Conservation (phyloP, 30 jellyfish, hydroid and myxozoan genomes). For the Chironex yamaguchii region DNA sequence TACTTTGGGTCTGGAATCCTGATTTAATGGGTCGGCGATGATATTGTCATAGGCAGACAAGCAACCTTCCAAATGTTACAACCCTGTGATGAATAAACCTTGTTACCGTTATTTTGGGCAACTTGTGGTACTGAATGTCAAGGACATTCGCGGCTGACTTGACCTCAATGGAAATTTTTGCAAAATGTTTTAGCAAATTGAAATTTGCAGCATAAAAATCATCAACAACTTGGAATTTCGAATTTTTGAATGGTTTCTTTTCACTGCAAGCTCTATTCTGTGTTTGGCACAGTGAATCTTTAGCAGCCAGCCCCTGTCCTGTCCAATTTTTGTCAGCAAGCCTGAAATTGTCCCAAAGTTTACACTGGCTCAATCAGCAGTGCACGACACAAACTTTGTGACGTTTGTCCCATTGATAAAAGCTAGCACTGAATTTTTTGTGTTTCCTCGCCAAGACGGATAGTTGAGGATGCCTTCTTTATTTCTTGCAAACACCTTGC, state of each 20-base stretch:
- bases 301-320: constrained; percentile 72
- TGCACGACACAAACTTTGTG: constrained; percentile 47
- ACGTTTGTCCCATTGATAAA: constrained; percentile 51
- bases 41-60: constrained; percentile 70
- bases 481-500: constrained; percentile 45
- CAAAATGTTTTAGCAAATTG: constrained; percentile 59
- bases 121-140: constrained; percentile 50
- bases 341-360: constrained; percentile 69
- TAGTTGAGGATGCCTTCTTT: not conserved
- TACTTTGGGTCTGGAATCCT: constrained; percentile 15
- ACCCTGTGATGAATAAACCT: constrained; percentile 72
- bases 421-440: constrained; percentile 25
- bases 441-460: constrained; percentile 21
- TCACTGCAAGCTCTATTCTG: constrained; percentile 78
- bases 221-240: constrained; percentile 53
- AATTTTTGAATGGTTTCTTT: constrained; percentile 39
- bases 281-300: constrained; percentile 75
- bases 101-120: constrained; percentile 70
- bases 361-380: constrained; percentile 80
- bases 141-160: constrained; percentile 33
- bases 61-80: constrained; percentile 51
- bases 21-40: constrained; percentile 36
- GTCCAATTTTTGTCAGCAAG: constrained; percentile 37
- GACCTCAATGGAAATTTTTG: constrained; percentile 31
- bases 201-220: constrained; percentile 54